These are phyloP conservation scores for Pygmarrhopalites habei DNA, from an alignment of 1,140 invertebrate genomes.

Conservation along the genomic window DNA sequence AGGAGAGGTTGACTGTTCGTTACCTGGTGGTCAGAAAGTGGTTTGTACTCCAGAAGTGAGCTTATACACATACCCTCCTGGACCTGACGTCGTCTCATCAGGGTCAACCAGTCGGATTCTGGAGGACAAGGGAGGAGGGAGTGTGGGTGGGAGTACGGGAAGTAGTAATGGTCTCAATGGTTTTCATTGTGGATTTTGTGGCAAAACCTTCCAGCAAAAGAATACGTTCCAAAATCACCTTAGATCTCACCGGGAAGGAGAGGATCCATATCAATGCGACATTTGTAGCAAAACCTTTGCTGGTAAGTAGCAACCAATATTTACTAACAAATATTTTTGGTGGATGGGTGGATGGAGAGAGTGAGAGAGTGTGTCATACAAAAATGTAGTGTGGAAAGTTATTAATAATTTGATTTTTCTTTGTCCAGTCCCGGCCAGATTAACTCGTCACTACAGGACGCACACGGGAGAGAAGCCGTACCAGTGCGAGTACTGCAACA, in stretches of 20 bases:
- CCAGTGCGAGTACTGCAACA: conserved; percentile 85
- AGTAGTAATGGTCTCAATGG: conserved; percentile 8
- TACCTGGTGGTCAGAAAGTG: conserved; percentile 25
- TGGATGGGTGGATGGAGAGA: no score
- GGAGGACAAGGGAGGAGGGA: conserved; percentile 1
- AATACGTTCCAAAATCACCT: conserved; percentile 54
- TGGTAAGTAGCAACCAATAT: conserved; percentile 25
- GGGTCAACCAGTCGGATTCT: not conserved
- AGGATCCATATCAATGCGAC: conserved; percentile 76
- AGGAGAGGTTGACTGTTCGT: not conserved
- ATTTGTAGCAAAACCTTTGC: conserved; percentile 87
- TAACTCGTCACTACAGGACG: conserved; percentile 82
- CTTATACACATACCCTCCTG: conserved; percentile 37
- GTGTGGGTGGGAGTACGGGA: not conserved
- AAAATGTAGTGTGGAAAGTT: no score
- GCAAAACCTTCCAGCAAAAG: conserved; percentile 55
- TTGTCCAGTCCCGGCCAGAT: conserved; percentile 74
- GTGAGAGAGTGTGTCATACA: no score
- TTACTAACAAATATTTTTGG: no score
- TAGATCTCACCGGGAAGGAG: conserved; percentile 51
- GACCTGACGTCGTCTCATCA: conserved; percentile 5
- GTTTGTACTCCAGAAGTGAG: conserved; percentile 40
- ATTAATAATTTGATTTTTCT: no score
- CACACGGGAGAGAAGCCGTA: conserved; percentile 80
- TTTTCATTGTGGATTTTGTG: conserved; percentile 52